Evolutionary conservation across 2,888 invertebrate genomes (phyloP), one percentile per base, ranked within the genome.

Genomic region (Tinea pellionella): DNA sequence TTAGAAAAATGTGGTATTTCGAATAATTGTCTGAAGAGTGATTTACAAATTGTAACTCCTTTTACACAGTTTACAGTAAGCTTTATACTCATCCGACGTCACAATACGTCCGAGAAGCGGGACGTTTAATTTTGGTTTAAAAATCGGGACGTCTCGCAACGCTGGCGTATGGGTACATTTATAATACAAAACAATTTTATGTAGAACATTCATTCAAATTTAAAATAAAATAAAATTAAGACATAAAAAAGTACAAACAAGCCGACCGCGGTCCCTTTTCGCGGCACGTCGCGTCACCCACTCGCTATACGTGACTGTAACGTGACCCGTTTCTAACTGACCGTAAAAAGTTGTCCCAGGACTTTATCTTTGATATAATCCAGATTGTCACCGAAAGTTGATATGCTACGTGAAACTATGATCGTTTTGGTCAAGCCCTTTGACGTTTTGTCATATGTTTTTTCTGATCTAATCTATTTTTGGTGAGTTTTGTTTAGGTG

Each of bases 341-440:
- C 53, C 53, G 53, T 57, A 57, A 24, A 32, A 19, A 57, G 8
- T 13, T 57, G 32, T 57, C 12, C 19, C 32, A 32, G 30, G 57
- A 32, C 57, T 32, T 57, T 57, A 57, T 57, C 57, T 57, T 57
- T 30, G 32, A 12, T 16, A 57, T 32, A 57, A 53, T 53, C 32
- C 32, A 57, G 57, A 57, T 57, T 57, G 57, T 57, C 32, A 29
- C 47, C 47, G 47, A 47, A 41, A 47, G 47, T 47, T 47, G 47
- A 47, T 47, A 47, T 47, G 47, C 47, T 47, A 55, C 55, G 55
- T 55, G 55, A 13, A 55, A 55, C 55, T 55, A 55, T 55, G 55
- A 55, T 12, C 19, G 24, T 18, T 24, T 11, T 55, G 55, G 19
- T 55, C 24, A 16, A n/a, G 19, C 19, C n/a, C 19, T 47, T 15